A percentile compares a stretch with the other conserved stretches of the same genome.
Conservation (phyloP, 1,140 invertebrate genomes). For the Drosophila bifasciata region DNA sequence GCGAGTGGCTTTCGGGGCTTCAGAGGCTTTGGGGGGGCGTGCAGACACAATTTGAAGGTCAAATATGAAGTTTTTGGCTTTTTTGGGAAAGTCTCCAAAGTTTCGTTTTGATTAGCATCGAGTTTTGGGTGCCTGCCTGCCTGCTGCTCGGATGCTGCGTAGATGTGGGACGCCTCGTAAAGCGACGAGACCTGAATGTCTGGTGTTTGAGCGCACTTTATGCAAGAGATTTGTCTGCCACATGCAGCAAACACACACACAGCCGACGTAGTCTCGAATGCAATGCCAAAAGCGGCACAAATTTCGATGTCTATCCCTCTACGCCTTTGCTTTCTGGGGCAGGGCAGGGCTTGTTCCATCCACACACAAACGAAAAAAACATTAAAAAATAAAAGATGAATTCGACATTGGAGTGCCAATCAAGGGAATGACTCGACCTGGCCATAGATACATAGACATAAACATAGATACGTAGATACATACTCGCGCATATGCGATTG, state of each 20-base stretch:
- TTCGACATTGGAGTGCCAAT: slow-evolving; percentile 52
- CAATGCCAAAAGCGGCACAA: slow-evolving; percentile 41
- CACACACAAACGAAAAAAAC: slow-evolving; percentile 18
- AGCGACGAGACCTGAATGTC: slow-evolving; percentile 33
- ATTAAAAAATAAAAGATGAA: slow-evolving; percentile 32
- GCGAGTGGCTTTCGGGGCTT: background rate
- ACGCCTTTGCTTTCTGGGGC: slow-evolving; percentile 19
- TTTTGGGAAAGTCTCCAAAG: slow-evolving; percentile 49
- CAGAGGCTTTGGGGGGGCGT: slow-evolving; percentile 16
- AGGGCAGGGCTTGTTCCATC: slow-evolving; percentile 22
- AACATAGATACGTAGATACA: slow-evolving; percentile 2
- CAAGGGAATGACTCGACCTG: slow-evolving; percentile 25
- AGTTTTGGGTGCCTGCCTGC: slow-evolving; percentile 33
- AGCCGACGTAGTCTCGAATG: slow-evolving; percentile 33
- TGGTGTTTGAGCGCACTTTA: slow-evolving; percentile 57
- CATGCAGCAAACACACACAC: background rate
- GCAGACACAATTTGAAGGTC: slow-evolving; percentile 43
- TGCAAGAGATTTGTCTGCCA: slow-evolving; percentile 56
- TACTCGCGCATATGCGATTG: background rate
- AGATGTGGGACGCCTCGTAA: slow-evolving; percentile 30
- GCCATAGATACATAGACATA: slow-evolving; percentile 21
- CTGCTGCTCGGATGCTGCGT: too few relatives aligned
- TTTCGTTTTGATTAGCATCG: slow-evolving; percentile 40
- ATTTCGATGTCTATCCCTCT: slow-evolving; percentile 1
- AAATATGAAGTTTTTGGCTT: slow-evolving; percentile 29